A percentile compares a stretch with the other conserved stretches of the same genome.
phyloP scores from a whole-genome alignment of 2,797 vertebrate genomes.

The Phalloptychus januarius region DNA sequence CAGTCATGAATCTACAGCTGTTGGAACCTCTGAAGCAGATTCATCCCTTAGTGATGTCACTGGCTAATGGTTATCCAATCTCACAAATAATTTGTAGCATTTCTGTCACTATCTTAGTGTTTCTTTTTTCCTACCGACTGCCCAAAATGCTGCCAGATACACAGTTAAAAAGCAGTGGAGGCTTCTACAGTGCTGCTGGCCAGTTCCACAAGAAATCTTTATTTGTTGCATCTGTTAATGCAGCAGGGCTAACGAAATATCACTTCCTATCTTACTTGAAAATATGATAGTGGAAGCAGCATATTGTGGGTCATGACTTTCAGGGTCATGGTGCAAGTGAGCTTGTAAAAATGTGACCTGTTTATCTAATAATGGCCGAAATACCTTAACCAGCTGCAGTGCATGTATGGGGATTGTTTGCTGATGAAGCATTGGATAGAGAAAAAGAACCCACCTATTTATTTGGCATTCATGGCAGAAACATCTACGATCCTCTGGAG shows the following conservation, averaged over 20 bases:
- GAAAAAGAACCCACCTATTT: neutral
- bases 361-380: conserved; percentile 73
- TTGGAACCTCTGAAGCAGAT: neutral
- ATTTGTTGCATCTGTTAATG: neutral
- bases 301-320: neutral
- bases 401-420: conserved; percentile 63
- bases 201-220: neutral
- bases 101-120: neutral
- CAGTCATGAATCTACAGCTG: neutral
- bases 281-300: neutral
- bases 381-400: conserved; percentile 72
- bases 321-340: neutral
- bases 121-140: neutral
- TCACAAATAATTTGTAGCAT: neutral
- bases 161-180: neutral
- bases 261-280: neutral
- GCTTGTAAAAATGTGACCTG: neutral
- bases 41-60: neutral
- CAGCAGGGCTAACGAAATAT: neutral
- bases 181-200: neutral
- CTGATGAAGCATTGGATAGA: conserved; percentile 47
- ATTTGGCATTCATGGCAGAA: conserved; percentile 23
- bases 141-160: neutral
- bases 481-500: conserved; percentile 28
- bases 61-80: neutral